Evolutionary conservation across 1,140 invertebrate genomes (phyloP), one percentile per base, ranked within the genome.

Genomic region (Leptoteleia sp.): DNA sequence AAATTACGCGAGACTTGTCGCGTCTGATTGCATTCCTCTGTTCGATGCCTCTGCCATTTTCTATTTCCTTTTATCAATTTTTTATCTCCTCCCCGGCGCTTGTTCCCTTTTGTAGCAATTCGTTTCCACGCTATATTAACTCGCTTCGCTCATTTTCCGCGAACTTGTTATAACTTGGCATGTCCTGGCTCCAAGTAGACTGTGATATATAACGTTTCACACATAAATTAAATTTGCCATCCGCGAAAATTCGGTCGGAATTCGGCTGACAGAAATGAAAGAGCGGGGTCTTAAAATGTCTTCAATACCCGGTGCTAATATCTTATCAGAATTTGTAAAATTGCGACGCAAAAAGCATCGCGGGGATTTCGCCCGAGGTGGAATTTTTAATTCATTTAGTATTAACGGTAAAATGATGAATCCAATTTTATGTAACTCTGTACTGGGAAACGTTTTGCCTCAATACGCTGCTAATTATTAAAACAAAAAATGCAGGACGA

Each of bases 1-100:
- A 50, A 70, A 70, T 70, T 70, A 59, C 52, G 38, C 27, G n/a
- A 17, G 27, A 47, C 64, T 47, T 13, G 19, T 35, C 45, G 52
- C 65, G 16, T 48, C 52, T 48, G 45, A 70, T 59, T 59, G 52
- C 52, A 48, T 12, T 52, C 38, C 17, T 40, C 31, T 59, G 16
- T 52, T 40, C 42, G 13, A 35, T 15, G 15, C 16, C 54, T 45
- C n/a, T 59, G 9, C 11, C 11, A 29, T 29, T 37, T 48, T 38
- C 33, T 31, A n/a, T 38, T 57, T 29, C 54, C 43, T 25, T 35
- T 50, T 37, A 33, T 37, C 22, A 35, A n/a, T n/a, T 47, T 48
- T 48, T 57, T 57, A 40, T 38, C 16, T 13, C 33, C 43, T 59
- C 13, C 25, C 2, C 22, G 4, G 8, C 33, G 17, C 3, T 8